Conservation (phyloP, 2,113 vertebrate species). For the Choloepus hoffmanni region DNA sequence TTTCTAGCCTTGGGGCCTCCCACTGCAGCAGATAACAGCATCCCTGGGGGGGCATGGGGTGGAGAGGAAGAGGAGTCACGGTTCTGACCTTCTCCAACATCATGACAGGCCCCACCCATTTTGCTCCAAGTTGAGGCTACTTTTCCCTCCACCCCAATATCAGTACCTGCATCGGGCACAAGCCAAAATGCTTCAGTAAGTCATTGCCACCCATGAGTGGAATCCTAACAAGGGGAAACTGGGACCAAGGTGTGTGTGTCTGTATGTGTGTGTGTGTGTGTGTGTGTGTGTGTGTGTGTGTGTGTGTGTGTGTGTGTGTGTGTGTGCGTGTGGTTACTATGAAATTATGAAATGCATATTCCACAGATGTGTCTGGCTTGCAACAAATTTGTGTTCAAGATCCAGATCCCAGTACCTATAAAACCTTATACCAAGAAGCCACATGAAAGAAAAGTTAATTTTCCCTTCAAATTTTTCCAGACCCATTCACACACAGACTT, state of each 20-base stretch:
- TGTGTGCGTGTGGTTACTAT: not conserved
- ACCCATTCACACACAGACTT: not conserved
- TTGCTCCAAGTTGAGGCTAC: not conserved
- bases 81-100: not conserved
- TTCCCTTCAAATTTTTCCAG: not conserved
- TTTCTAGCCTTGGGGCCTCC: rapidly evolving
- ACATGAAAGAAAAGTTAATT: not conserved
- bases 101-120: not conserved
- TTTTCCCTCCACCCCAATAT: not conserved
- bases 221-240: not conserved
- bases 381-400: not conserved
- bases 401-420: not conserved
- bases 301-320: no score
- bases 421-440: not conserved
- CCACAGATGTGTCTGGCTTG: not conserved
- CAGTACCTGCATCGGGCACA: not conserved
- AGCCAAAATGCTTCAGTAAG: not conserved
- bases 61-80: not conserved
- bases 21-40: not conserved
- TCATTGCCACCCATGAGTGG: not conserved
- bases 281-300: no score
- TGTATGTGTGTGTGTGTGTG: no score
- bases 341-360: not conserved
- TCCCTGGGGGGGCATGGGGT: not conserved
- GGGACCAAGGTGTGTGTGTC: not conserved